Percentiles rank a stretch among this genome's conserved stretches.
Conservation (phyloP, 2,888 invertebrate genomes). For the Tinea pellionella region DNA sequence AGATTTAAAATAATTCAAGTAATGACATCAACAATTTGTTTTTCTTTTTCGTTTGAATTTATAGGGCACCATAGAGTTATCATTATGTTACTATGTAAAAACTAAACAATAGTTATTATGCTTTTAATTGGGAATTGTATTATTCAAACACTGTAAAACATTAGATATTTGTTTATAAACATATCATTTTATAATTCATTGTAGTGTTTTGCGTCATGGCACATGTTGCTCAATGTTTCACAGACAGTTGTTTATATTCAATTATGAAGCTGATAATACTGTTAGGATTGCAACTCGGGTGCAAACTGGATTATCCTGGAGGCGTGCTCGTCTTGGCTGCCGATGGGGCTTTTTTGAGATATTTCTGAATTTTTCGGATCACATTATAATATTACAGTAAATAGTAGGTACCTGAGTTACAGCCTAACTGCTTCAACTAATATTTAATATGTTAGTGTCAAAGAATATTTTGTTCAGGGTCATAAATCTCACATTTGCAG, state of each 20-base stretch:
- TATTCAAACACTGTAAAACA: background rate
- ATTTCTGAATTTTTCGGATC: no score
- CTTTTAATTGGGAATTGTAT: background rate
- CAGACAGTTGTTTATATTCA: background rate
- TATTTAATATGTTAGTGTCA: background rate
- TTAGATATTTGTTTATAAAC: background rate
- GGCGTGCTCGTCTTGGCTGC: no score
- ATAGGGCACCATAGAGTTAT: no score
- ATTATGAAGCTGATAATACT: background rate
- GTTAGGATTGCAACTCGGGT: background rate
- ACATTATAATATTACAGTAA: no score
- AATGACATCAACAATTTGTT: background rate
- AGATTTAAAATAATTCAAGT: background rate
- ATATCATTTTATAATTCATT: background rate
- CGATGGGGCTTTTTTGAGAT: no score
- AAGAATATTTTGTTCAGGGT: background rate
- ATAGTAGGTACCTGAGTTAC: background rate
- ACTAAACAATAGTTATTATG: no score
- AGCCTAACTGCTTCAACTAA: background rate
- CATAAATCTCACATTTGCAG: constrained; percentile 1
- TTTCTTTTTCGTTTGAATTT: no score
- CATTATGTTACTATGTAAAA: no score
- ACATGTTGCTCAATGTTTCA: constrained; percentile 1
- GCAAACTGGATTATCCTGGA: no score
- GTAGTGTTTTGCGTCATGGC: background rate